phyloP scores from a whole-genome alignment of 2,888 invertebrate species.

The Escarpia spicata region DNA sequence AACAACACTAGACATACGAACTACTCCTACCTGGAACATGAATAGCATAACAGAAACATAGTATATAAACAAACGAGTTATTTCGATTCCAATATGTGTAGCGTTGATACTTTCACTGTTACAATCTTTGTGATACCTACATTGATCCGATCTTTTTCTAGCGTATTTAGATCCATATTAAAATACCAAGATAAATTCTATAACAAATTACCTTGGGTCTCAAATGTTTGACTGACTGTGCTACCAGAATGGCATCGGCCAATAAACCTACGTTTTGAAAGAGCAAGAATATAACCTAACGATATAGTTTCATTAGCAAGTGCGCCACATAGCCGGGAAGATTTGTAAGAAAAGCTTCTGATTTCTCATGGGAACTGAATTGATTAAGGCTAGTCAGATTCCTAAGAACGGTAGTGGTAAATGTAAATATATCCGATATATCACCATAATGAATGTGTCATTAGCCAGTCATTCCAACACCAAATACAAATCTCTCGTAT shows the following conservation, averaged over 20 bases:
- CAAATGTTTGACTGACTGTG: background rate
- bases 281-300: background rate
- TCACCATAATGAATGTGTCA: background rate
- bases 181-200: background rate
- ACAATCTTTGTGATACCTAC: background rate
- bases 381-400: background rate
- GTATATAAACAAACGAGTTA: no score
- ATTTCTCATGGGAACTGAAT: background rate
- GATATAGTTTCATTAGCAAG: background rate
- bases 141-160: background rate
- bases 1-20: no score
- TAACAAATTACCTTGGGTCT: background rate
- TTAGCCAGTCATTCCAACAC: background rate
- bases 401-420: background rate
- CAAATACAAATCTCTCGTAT: background rate
- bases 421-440: conserved; percentile 6
- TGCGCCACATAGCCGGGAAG: background rate
- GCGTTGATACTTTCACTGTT: no score
- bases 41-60: no score
- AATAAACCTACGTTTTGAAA: background rate
- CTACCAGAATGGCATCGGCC: background rate
- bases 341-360: background rate
- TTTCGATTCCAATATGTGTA: no score
- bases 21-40: no score
- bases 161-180: background rate